phyloP scores from a whole-genome alignment of 2,797 vertebrate genomes.

The Eulemur rubriventer region DNA sequence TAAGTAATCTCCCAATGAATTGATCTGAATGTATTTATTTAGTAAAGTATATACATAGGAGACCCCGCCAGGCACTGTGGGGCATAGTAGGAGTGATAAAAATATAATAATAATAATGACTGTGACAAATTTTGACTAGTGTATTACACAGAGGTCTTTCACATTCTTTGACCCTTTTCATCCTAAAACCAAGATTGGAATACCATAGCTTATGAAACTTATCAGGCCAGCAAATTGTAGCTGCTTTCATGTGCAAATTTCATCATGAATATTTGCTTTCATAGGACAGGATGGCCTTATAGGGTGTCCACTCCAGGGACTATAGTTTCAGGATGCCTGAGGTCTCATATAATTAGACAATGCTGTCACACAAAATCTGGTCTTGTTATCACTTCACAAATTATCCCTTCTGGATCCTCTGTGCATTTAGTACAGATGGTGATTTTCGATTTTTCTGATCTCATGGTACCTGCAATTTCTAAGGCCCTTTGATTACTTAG shows the following conservation, averaged over 20 bases:
- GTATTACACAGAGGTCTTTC: not conserved
- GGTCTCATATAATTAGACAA: conserved; percentile 37
- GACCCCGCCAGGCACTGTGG: not conserved
- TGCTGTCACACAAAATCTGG: conserved; percentile 41
- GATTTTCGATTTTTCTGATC: conserved; percentile 57
- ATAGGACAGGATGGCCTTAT: not conserved
- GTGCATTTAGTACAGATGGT: not conserved
- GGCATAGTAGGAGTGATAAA: not conserved
- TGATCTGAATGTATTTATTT: not conserved
- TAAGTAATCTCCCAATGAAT: not conserved
- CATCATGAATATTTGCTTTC: conserved; percentile 40
- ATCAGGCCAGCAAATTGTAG: not conserved
- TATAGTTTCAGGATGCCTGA: not conserved
- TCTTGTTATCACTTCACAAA: conserved; percentile 49
- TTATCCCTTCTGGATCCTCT: not conserved
- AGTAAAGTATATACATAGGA: not conserved
- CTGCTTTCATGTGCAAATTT: conserved; percentile 7
- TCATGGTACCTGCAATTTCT: not conserved
- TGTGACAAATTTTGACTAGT: conserved; percentile 19
- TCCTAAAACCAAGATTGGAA: conserved; percentile 30
- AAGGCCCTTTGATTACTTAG: conserved; percentile 55
- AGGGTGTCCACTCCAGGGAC: not conserved
- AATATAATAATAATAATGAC: not conserved
- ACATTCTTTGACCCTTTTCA: not conserved
- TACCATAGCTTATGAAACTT: conserved; percentile 6